Conservation (phyloP, 2,113 vertebrate species). For the Engystomops pustulosus region DNA sequence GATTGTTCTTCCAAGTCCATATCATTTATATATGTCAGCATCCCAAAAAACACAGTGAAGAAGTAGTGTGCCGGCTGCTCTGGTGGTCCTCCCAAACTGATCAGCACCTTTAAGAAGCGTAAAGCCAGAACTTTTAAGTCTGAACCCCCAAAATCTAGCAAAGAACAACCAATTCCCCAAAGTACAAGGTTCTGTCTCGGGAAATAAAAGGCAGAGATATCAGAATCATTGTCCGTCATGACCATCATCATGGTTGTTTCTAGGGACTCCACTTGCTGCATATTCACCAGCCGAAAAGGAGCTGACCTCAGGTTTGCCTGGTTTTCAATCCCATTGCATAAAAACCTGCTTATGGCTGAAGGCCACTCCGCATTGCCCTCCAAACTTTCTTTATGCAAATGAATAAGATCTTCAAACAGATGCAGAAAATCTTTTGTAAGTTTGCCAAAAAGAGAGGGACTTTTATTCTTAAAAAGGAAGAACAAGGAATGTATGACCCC, state of each 20-base stretch:
- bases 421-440: constrained; percentile 81
- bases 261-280: constrained; percentile 82
- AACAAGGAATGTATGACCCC: constrained; percentile 87
- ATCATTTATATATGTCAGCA: constrained; percentile 74
- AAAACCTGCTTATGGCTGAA: constrained; percentile 74
- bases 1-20: constrained; percentile 69
- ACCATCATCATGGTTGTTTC: constrained; percentile 76
- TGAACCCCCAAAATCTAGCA: constrained; percentile 78
- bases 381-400: constrained; percentile 70
- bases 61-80: constrained; percentile 80
- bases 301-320: constrained; percentile 79
- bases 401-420: constrained; percentile 82
- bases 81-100: constrained; percentile 83
- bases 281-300: constrained; percentile 75
- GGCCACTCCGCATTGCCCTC: constrained; percentile 77
- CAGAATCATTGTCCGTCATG: constrained; percentile 69
- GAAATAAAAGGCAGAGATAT: constrained; percentile 80
- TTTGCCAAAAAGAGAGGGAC: constrained; percentile 79
- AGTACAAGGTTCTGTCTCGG: constrained; percentile 75
- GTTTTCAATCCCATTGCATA: constrained; percentile 64
- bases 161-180: constrained; percentile 83
- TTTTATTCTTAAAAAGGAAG: constrained; percentile 86
- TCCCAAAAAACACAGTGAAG: constrained; percentile 80
- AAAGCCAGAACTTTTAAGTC: constrained; percentile 77
- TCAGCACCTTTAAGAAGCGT: constrained; percentile 77